These are phyloP conservation scores for Lordiphosa clarofinis DNA, from an alignment of 1,140 invertebrate species.

Conservation along the genomic window DNA sequence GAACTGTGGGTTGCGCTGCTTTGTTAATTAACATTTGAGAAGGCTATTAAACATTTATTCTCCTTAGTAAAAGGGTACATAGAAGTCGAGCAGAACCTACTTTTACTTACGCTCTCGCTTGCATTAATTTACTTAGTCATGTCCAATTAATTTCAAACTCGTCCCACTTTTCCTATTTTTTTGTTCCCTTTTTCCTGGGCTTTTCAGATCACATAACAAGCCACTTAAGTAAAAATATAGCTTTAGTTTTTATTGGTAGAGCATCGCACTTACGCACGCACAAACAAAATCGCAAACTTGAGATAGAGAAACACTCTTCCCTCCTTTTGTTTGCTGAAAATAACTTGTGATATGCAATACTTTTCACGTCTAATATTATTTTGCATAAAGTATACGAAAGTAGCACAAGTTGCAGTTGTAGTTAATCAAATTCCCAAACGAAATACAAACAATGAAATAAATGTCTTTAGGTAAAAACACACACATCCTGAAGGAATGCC, in stretches of 20 bases:
- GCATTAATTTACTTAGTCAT: no score
- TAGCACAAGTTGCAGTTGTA: conserved; percentile 19
- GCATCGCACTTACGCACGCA: not conserved
- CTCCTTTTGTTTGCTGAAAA: conserved; percentile 9
- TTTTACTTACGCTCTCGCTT: no score
- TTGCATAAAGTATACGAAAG: conserved; percentile 26
- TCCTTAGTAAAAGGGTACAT: no score
- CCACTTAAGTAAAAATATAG: conserved; percentile 2
- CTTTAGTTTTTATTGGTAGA: conserved; percentile 18
- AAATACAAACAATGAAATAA: conserved; percentile 12
- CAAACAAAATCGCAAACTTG: not conserved
- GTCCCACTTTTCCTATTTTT: no score
- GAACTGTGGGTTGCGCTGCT: no score
- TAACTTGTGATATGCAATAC: conserved; percentile 17
- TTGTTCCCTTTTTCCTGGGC: no score
- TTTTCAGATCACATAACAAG: not conserved
- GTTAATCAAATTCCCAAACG: conserved; percentile 38
- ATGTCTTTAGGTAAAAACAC: conserved; percentile 33
- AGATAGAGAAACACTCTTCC: not conserved
- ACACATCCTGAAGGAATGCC: conserved; percentile 14
- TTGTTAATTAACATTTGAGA: no score
- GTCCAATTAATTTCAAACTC: no score
- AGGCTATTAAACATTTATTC: no score
- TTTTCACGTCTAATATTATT: conserved; percentile 14
- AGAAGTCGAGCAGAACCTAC: no score